Conservation (phyloP, 2,888 invertebrate species). For the Stegana nigrithorax region DNA sequence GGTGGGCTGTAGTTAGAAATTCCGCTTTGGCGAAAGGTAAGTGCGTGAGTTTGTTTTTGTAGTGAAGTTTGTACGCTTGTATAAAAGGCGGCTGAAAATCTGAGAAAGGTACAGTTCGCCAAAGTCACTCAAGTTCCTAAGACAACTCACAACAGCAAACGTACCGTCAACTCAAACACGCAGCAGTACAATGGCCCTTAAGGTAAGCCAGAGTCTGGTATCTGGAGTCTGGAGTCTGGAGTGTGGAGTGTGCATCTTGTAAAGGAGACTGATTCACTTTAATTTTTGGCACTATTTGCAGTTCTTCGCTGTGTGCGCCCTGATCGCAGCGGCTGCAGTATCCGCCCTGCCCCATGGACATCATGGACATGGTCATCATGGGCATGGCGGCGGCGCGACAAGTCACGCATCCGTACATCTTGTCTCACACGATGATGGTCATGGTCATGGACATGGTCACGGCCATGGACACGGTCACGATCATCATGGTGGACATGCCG, state of each 20-base stretch:
- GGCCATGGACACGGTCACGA: too few species aligned
- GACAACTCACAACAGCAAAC: constrained; percentile 35
- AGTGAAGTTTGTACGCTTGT: too few species aligned
- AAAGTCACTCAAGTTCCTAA: constrained; percentile 21
- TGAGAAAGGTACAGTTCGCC: constrained; percentile 43
- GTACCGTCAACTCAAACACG: constrained; percentile 39
- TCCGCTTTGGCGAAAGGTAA: too few species aligned
- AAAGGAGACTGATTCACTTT: too few species aligned
- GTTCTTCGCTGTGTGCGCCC: constrained; percentile 40
- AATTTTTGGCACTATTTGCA: constrained; percentile 7
- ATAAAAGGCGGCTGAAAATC: too few species aligned
- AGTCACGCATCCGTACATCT: constrained; percentile 55
- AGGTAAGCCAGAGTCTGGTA: constrained; percentile 43
- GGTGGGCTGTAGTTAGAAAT: too few species aligned
- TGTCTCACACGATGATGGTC: constrained; percentile 51
- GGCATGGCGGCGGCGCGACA: constrained; percentile 41
- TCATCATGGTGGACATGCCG: constrained; percentile 15
- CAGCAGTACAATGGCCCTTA: constrained; percentile 49
- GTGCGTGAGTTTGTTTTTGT: too few species aligned
- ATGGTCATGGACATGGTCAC: constrained; percentile 31
- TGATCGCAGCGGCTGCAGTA: constrained; percentile 38
- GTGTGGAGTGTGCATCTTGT: too few species aligned
- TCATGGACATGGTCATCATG: background rate
- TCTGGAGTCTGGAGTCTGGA: background rate
- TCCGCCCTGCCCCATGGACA: constrained; percentile 29